Percentiles rank a stretch among this genome's conserved stretches.
phyloP scores from a whole-genome alignment of 2,797 vertebrate species.

The Bovichtus variegatus region DNA sequence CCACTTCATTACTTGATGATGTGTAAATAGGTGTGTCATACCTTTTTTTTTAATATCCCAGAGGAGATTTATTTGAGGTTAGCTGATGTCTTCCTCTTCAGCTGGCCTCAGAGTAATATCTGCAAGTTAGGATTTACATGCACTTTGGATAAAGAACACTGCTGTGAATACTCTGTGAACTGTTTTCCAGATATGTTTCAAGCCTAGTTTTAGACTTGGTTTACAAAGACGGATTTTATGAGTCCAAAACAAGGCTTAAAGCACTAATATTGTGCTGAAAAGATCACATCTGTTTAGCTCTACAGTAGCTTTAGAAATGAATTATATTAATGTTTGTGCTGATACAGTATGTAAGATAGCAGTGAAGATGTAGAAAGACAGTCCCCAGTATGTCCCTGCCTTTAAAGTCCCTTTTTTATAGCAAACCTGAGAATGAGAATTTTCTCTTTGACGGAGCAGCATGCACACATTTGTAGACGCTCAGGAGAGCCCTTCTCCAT shows the following conservation, averaged over 20 bases:
- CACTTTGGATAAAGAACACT: slow-evolving; percentile 64
- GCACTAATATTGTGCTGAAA: slow-evolving; percentile 39
- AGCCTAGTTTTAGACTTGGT: slow-evolving; percentile 61
- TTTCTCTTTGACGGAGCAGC: slow-evolving; percentile 35
- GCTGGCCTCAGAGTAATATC: slow-evolving; percentile 36
- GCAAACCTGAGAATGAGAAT: slow-evolving; percentile 16
- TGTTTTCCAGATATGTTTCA: slow-evolving; percentile 46
- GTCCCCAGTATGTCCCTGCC: slow-evolving; percentile 27
- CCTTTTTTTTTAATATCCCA: slow-evolving; percentile 26
- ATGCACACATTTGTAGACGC: slow-evolving; percentile 19
- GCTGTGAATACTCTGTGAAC: slow-evolving; percentile 56
- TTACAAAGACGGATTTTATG: slow-evolving; percentile 39
- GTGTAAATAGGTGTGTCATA: slow-evolving; percentile 71
- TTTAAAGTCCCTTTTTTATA: slow-evolving; percentile 34
- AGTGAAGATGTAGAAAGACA: slow-evolving; percentile 13
- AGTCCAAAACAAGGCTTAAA: slow-evolving; percentile 34
- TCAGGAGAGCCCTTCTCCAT: slow-evolving; percentile 31
- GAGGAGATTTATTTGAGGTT: slow-evolving; percentile 30
- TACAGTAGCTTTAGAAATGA: slow-evolving; percentile 55
- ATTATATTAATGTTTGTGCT: slow-evolving; percentile 36
- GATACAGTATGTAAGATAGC: slow-evolving; percentile 45
- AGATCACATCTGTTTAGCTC: slow-evolving; percentile 33
- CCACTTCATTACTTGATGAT: slow-evolving; percentile 40
- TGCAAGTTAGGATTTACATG: slow-evolving; percentile 56
- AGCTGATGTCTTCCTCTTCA: slow-evolving; percentile 22